Conservation (phyloP, 2,888 invertebrate species). For the Cordilura impudica region DNA sequence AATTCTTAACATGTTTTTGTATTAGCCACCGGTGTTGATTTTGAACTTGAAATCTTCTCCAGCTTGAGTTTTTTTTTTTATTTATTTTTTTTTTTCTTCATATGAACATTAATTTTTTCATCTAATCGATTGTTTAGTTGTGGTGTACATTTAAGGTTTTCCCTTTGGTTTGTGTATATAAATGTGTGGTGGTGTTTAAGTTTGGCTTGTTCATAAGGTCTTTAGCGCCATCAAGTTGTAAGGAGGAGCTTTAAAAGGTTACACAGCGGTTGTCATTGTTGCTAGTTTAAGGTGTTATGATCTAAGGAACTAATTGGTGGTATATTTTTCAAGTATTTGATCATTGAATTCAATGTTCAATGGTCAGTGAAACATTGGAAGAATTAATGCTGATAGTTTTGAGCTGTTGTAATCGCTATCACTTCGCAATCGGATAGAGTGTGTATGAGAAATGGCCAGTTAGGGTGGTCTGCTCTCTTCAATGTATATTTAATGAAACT, state of each 20-base stretch:
- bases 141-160: slow-evolving; percentile 14
- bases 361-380: too few species aligned
- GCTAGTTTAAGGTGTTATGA: slow-evolving; percentile 34
- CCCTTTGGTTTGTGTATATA: slow-evolving; percentile 6
- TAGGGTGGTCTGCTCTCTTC: too few species aligned
- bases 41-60: slow-evolving; percentile 53
- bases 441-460: too few species aligned
- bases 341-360: too few species aligned
- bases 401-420: too few species aligned
- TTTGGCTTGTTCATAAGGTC: slow-evolving; percentile 32
- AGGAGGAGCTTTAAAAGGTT: slow-evolving; percentile 21
- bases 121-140: slow-evolving; percentile 61
- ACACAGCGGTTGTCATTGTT: background rate
- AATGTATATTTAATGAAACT: too few species aligned
- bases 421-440: too few species aligned
- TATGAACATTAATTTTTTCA: slow-evolving; percentile 55
- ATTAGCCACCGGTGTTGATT: slow-evolving; percentile 67
- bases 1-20: slow-evolving; percentile 72
- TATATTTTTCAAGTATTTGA: slow-evolving; percentile 1
- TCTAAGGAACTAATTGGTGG: slow-evolving; percentile 22
- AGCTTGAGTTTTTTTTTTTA: slow-evolving; percentile 11
- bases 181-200: slow-evolving; percentile 25
- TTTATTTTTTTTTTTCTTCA: slow-evolving; percentile 18
- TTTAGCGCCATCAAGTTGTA: slow-evolving; percentile 50
- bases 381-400: too few species aligned